Base-by-base conservation (phyloP, 2,113 vertebrate genomes). In the Buteo buteo region DNA sequence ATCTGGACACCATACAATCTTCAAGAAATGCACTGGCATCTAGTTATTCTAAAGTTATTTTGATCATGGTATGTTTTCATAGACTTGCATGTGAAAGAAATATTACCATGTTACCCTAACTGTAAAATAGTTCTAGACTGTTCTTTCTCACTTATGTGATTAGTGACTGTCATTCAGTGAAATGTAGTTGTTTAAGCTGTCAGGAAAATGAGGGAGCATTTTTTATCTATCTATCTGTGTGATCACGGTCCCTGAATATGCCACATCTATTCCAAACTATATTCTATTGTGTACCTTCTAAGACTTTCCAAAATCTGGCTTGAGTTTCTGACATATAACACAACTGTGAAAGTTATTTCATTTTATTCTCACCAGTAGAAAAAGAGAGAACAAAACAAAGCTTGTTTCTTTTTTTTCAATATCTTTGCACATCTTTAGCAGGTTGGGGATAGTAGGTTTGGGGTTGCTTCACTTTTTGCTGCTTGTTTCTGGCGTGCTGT, bases 391-490 rank as follows among this genome's bases (percentile, higher is more conserved):
- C 1, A 87, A 44, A 64, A 44, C 9, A 72, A 64, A 55, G 1
- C 4, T 62, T 25, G 2, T 76, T 72, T 45, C 6, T 14, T 32
- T 52, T 50, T 59, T 59, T 70, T 76, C 11, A 13, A 17, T 40
- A 28, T 34, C 19, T 70, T 55, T 74, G 3, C 24, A 47, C 0
- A 0, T 16, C 10, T 92, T 83, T 65, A 29, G 7, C 22, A 42
- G 7, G 28, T 66, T 66, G 5, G 7, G 3, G 8, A 49, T 17
- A 40, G 36, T 22, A n/a, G 21, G 18, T 44, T 70, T 87, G 38
- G 4, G 15, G 9, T 61, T 0, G 0, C 7, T 69, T 80, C 34
- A 19, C 8, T 36, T 91, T 77, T 54, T 64, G 8, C 17, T 47
- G 2, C 8, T 86, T 64, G 11, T 50, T 77, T 50, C 38, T 61